Percentiles rank a stretch among this genome's conserved stretches.
Conservation (phyloP, 2,888 invertebrate genomes). For the Ectobius pallidus region DNA sequence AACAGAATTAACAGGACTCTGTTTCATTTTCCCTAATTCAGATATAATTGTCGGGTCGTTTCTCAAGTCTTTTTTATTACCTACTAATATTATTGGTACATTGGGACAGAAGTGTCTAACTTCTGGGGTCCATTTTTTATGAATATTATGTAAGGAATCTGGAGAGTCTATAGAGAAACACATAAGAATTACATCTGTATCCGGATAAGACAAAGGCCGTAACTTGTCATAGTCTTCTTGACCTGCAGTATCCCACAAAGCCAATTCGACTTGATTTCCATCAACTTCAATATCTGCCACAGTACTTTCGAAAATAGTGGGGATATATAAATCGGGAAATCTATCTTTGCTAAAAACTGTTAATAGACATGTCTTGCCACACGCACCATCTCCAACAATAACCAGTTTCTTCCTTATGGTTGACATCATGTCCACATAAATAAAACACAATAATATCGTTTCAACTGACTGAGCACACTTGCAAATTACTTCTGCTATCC, state of each 20-base stretch:
- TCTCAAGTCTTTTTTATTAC: constrained; percentile 97
- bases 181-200: constrained; percentile 99
- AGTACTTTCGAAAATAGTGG: constrained; percentile 99
- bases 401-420: constrained; percentile 97
- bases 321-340: constrained; percentile 99
- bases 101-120: constrained; percentile 99
- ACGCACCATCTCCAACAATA: constrained; percentile 98
- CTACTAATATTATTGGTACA: constrained; percentile 98
- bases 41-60: constrained; percentile 93
- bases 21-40: constrained; percentile 97
- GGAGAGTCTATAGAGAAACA: constrained; percentile 99
- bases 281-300: constrained; percentile 99
- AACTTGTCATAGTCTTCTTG: too few relatives aligned
- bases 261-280: constrained; percentile 90
- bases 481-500: not conserved
- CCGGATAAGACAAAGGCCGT: constrained; percentile 94
- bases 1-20: constrained; percentile 96
- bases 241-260: constrained; percentile 97
- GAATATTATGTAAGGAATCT: constrained; percentile 98
- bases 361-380: constrained; percentile 98
- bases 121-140: constrained; percentile 99
- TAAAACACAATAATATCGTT: too few relatives aligned
- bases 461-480: not conserved
- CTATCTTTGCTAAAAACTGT: constrained; percentile 99
- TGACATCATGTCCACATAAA: too few relatives aligned